Percentiles rank a stretch among this genome's conserved stretches.
Evolutionary conservation across 2,888 invertebrate species (phyloP).

Genomic region (Disparrhopalites patrizii): DNA sequence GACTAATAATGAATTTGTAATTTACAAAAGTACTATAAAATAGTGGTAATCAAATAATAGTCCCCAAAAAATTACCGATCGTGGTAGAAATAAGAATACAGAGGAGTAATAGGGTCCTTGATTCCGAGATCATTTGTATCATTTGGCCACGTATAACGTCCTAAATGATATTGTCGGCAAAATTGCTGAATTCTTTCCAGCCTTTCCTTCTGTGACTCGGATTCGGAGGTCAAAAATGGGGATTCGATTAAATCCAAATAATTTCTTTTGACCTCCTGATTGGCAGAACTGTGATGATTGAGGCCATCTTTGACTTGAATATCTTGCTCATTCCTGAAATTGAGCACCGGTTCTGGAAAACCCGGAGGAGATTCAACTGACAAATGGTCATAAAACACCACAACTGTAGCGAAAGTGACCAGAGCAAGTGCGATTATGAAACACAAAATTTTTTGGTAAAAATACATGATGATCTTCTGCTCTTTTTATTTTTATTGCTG

Average conservation of each 20-base stretch:
- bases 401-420: neutral
- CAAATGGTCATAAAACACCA: slow-evolving; percentile 3
- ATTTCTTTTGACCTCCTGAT: too few relatives aligned
- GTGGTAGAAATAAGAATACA: slow-evolving; percentile 54
- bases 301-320: too few relatives aligned
- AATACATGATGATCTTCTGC: too few relatives aligned
- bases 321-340: too few relatives aligned
- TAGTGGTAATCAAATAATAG: neutral
- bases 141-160: slow-evolving; percentile 50
- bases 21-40: neutral
- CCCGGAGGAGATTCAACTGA: slow-evolving; percentile 8
- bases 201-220: slow-evolving; percentile 53
- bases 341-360: too few relatives aligned
- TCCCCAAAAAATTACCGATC: slow-evolving; percentile 51
- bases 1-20: too few relatives aligned
- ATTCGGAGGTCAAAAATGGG: too few relatives aligned
- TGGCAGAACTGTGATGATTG: too few relatives aligned
- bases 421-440: neutral
- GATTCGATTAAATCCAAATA: too few relatives aligned
- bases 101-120: slow-evolving; percentile 55
- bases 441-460: slow-evolving; percentile 18
- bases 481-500: too few relatives aligned
- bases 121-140: slow-evolving; percentile 45
- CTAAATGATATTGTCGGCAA: slow-evolving; percentile 53
- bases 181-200: slow-evolving; percentile 49